Evolutionary conservation across 2,888 invertebrate genomes (phyloP).

Genomic region (Exephanes ischioxanthus): DNA sequence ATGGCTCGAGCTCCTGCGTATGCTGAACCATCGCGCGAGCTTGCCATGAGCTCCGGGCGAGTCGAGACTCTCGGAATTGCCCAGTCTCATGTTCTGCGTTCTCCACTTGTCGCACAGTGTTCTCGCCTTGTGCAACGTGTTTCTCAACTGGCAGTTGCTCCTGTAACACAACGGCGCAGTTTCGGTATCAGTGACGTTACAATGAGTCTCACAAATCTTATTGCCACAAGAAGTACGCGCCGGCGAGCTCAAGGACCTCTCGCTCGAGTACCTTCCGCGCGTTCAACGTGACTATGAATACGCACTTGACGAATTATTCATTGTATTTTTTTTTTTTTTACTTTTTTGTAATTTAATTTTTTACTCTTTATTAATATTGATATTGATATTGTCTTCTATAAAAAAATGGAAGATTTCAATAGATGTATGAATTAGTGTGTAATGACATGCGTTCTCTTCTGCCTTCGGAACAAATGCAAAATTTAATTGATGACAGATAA

Average conservation of each 20-base stretch:
- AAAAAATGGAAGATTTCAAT: no score
- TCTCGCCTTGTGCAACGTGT: slow-evolving; percentile 92
- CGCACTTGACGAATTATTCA: no score
- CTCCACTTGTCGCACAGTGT: slow-evolving; percentile 93
- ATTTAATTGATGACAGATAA: no score
- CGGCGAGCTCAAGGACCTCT: not conserved
- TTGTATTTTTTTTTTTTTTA: no score
- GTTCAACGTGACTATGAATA: not conserved
- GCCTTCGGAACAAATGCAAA: no score
- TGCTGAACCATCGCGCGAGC: slow-evolving; percentile 95
- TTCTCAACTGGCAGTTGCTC: slow-evolving; percentile 92
- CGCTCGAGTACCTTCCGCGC: not conserved
- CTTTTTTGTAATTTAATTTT: no score
- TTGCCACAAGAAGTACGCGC: not conserved
- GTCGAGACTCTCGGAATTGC: slow-evolving; percentile 83
- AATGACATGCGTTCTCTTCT: no score
- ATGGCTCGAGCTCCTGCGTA: slow-evolving; percentile 92
- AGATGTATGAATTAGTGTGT: no score
- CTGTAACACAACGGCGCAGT: slow-evolving; percentile 82
- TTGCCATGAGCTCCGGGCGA: slow-evolving; percentile 89
- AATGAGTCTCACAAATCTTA: not conserved
- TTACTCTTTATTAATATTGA: no score
- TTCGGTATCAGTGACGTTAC: slow-evolving; percentile 4
- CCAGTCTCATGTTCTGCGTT: slow-evolving; percentile 82
- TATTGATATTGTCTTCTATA: no score